A percentile compares a stretch with the other conserved stretches of the same genome.
Evolutionary conservation across 1,140 invertebrate species (phyloP).

Genomic region (Helicoverpa zea): DNA sequence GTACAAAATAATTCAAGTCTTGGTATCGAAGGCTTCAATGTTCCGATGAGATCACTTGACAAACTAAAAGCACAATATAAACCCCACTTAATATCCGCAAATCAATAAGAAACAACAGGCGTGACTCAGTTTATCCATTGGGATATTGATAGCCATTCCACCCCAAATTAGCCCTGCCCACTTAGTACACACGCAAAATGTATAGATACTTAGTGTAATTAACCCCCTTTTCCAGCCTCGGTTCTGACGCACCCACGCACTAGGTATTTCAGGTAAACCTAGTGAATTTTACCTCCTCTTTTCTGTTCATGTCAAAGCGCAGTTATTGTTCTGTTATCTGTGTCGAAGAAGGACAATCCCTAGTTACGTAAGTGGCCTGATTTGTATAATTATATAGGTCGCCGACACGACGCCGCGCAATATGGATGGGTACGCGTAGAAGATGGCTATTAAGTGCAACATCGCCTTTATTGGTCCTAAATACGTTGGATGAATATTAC

Average conservation of each 20-base stretch:
- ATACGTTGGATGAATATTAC: constrained; percentile 5
- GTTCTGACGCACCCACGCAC: constrained; percentile 2
- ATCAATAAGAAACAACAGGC: neutral
- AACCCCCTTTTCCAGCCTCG: constrained; percentile 30
- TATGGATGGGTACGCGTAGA: constrained; percentile 25
- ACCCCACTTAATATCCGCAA: neutral
- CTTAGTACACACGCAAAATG: constrained; percentile 37
- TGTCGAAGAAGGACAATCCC: constrained; percentile 63
- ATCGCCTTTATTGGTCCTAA: constrained; percentile 17
- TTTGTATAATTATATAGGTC: constrained; percentile 59
- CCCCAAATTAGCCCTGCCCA: constrained; percentile 26
- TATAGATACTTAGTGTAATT: constrained; percentile 29
- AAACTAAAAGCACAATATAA: neutral
- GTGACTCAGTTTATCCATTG: neutral
- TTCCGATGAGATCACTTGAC: neutral
- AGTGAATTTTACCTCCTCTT: constrained; percentile 20
- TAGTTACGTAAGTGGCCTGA: constrained; percentile 64
- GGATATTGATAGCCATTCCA: constrained; percentile 14
- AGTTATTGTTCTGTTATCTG: constrained; percentile 48
- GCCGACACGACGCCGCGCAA: constrained; percentile 53
- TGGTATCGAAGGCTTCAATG: neutral
- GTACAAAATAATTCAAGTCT: neutral
- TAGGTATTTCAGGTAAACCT: constrained; percentile 20
- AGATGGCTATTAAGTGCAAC: constrained; percentile 24
- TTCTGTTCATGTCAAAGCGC: constrained; percentile 29